Conservation (phyloP, 2,797 vertebrate genomes). For the Peromyscus aztecus region DNA sequence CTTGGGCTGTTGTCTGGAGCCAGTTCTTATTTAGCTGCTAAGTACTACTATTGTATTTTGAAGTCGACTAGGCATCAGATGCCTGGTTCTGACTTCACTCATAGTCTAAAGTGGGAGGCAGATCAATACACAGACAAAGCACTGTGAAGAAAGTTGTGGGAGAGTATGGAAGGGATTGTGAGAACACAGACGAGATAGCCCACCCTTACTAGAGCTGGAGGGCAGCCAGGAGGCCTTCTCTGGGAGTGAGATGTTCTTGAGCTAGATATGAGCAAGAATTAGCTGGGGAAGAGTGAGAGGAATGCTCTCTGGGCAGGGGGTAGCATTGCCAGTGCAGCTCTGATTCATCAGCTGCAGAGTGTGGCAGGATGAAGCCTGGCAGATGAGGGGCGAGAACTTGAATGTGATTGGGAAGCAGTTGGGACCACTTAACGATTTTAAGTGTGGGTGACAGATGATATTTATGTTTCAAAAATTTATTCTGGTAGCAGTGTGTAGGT, state of each 20-base stretch:
- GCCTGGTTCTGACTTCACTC: background rate
- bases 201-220: background rate
- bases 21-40: background rate
- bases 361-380: constrained; percentile 8
- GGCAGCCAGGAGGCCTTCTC: background rate
- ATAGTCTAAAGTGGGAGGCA: background rate
- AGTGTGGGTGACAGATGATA: constrained; percentile 46
- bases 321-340: background rate
- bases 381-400: background rate
- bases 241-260: background rate
- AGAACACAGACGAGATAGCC: background rate
- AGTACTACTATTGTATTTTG: background rate
- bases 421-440: constrained; percentile 55
- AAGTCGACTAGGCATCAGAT: background rate
- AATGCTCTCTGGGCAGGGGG: background rate
- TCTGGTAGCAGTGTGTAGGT: background rate
- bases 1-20: background rate
- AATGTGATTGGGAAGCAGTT: constrained; percentile 42
- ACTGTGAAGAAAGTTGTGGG: background rate
- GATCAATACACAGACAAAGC: constrained; percentile 4
- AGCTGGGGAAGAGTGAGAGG: background rate
- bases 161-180: background rate
- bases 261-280: background rate
- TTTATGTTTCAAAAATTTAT: constrained; percentile 50
- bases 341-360: background rate